phyloP scores from a whole-genome alignment of 2,113 vertebrate species.

The Mormyrus lacerda region DNA sequence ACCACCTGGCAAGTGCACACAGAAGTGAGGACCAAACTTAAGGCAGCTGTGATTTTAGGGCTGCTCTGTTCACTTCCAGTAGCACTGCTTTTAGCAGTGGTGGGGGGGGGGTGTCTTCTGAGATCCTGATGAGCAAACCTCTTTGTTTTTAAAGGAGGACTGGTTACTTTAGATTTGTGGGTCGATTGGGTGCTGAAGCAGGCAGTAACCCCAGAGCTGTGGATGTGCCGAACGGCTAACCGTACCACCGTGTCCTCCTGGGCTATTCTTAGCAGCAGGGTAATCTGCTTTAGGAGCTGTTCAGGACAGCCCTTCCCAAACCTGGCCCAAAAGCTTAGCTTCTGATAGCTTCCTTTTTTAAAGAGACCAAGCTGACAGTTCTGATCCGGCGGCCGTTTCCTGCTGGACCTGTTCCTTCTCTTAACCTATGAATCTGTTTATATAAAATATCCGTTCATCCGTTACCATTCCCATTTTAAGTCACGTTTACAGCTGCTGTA shows the following conservation, averaged over 20 bases:
- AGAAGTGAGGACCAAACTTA: not conserved
- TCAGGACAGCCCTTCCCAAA: constrained; percentile 78
- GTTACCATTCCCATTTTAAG: not conserved
- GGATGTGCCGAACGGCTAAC: constrained; percentile 62
- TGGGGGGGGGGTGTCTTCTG: not conserved
- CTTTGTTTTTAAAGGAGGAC: not conserved
- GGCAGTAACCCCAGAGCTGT: not conserved
- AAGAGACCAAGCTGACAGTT: constrained; percentile 14
- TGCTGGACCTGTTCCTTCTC: constrained; percentile 26
- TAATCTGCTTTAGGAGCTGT: constrained; percentile 90
- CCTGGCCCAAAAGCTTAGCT: constrained; percentile 87
- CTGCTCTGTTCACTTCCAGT: not conserved
- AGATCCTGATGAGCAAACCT: not conserved
- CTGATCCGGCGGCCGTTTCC: constrained; percentile 36
- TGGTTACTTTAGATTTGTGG: not conserved
- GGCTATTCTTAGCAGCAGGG: constrained; percentile 85
- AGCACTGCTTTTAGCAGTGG: not conserved
- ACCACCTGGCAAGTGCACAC: not conserved
- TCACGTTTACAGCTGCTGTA: not conserved
- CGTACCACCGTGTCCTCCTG: constrained; percentile 70
- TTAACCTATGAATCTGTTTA: not conserved
- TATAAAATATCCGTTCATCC: constrained; percentile 26
- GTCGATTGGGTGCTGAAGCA: constrained; percentile 1
- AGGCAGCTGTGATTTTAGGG: not conserved
- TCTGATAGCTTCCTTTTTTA: constrained; percentile 58